phyloP scores from a whole-genome alignment of 2,113 vertebrate genomes.

The Anas platyrhynchos region DNA sequence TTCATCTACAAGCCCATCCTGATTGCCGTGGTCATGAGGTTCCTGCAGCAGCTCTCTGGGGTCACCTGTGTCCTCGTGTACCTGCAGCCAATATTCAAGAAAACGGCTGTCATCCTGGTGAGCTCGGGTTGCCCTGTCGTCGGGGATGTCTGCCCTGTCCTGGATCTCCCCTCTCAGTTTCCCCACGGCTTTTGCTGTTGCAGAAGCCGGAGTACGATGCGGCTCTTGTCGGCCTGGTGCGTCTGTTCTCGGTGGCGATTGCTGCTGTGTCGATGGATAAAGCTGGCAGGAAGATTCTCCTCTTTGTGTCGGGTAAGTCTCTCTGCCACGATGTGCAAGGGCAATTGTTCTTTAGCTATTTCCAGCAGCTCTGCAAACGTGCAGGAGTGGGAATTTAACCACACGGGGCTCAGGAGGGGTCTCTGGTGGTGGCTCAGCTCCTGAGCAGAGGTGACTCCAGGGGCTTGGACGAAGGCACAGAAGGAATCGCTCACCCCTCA shows the following conservation, averaged over 20 bases:
- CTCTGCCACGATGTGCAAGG: too few species aligned
- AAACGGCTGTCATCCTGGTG: slow-evolving; percentile 83
- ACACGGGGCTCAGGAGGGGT: rapidly evolving
- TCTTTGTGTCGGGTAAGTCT: slow-evolving; percentile 84
- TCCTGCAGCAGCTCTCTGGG: slow-evolving; percentile 94
- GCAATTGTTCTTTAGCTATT: not conserved
- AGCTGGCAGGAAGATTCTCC: slow-evolving; percentile 90
- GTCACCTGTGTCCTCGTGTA: slow-evolving; percentile 92
- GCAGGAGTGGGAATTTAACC: not conserved
- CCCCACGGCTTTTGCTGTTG: not conserved
- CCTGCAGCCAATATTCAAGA: slow-evolving; percentile 88
- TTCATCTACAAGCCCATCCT: slow-evolving; percentile 84
- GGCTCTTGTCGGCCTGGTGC: slow-evolving; percentile 85
- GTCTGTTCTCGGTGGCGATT: slow-evolving; percentile 83
- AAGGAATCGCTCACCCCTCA: not conserved
- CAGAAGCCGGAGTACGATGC: slow-evolving; percentile 82
- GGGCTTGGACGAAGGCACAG: rapidly evolving
- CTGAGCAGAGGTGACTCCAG: not conserved
- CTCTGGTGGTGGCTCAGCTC: not conserved
- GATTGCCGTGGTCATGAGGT: slow-evolving; percentile 88
- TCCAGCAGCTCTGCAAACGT: not conserved
- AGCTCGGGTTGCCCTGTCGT: rapidly evolving
- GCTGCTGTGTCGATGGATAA: slow-evolving; percentile 90
- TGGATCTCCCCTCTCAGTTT: not conserved
- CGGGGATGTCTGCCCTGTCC: not conserved